Base-by-base conservation (phyloP, 1,140 invertebrate genomes). In the Drosophila lini region DNA sequence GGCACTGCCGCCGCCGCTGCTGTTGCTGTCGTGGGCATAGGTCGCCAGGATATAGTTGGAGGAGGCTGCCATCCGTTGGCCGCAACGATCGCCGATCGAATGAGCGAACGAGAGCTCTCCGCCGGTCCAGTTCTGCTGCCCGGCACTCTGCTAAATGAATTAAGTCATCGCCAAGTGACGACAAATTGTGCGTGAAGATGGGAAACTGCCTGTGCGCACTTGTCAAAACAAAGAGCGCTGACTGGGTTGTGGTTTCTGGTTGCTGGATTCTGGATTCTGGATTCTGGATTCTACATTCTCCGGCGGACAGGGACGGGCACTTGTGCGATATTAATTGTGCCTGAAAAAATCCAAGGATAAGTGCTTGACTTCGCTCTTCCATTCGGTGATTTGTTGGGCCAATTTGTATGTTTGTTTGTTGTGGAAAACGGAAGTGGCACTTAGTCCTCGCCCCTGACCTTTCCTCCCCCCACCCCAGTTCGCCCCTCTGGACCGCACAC, bases 151-250 rank as follows among this genome's bases (percentile, higher is more conserved):
- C 67, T 88, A 90, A 92, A 92, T 79, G 74, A 85, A 92, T 92
- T 92, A 92, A 92, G 88, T 90, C 88, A 90, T 92, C 89, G 78
- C 53, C 82, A 73, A 88, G 80, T 89, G 70, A 90, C 84, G 90
- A 91, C 91, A 91, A 91, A 89, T 91, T 91, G 84, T 83, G 86
- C 86, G 91, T 91, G 77, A 91, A 84, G 63, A 86, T 67, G 61
- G 61, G 61, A 58, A 74, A 75, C 32, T 44, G 31, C 67, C 76
- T 68, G 25, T 69, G 80, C 67, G 71, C 82, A 86, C 83, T 86
- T 86, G 82, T 86, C 76, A 86, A 83, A 86, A 88, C 80, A 86
- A 82, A 71, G 58, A 55, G 55, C 31, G 63, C 56, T 47, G 40
- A 55, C 45, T 45, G 40, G 25, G 25, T 28, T 28, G 25, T 28